A percentile compares a stretch with the other conserved stretches of the same genome.
These are phyloP conservation scores for Martes martes DNA, from an alignment of 2,113 vertebrate genomes.

Conservation along the genomic window DNA sequence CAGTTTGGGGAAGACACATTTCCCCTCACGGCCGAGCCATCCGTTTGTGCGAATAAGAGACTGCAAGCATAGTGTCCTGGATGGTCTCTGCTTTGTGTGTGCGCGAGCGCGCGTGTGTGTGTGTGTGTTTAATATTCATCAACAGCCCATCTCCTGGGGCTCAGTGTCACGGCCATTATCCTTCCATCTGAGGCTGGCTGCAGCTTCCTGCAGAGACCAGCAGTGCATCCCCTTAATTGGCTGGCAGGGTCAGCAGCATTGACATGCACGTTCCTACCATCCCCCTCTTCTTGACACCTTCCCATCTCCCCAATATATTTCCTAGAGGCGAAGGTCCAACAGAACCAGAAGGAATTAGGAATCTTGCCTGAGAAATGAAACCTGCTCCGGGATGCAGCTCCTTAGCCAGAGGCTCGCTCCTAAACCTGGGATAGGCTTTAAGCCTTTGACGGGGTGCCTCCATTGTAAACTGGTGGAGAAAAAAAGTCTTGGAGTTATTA, in stretches of 20 bases:
- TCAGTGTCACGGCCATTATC: conserved; percentile 57
- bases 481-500: background rate
- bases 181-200: conserved; percentile 7
- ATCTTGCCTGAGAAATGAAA: background rate
- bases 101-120: background rate
- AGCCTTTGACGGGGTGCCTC: background rate
- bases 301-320: background rate
- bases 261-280: background rate
- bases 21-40: background rate
- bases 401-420: background rate
- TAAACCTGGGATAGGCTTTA: background rate
- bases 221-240: conserved; percentile 55
- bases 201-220: conserved; percentile 42
- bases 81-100: background rate
- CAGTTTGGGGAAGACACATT: background rate
- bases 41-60: background rate
- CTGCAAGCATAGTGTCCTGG: background rate
- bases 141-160: conserved; percentile 39
- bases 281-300: background rate
- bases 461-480: background rate
- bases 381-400: background rate
- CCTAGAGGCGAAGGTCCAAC: background rate
- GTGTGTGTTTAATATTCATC: conserved; percentile 61
- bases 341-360: background rate
- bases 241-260: conserved; percentile 53